Conservation (phyloP, 2,888 invertebrate species). For the Schizotus pectinicornis region DNA sequence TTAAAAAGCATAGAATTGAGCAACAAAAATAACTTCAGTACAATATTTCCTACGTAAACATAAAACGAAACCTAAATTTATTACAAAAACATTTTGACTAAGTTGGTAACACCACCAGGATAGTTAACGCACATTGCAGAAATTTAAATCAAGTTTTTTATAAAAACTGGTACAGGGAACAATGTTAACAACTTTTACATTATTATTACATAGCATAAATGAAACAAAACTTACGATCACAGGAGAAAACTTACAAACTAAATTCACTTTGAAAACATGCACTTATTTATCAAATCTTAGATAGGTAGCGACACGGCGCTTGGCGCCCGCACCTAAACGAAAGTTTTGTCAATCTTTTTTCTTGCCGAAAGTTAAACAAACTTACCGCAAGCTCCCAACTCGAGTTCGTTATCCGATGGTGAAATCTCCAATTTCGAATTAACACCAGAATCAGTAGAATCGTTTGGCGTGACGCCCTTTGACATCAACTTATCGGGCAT, state of each 20-base stretch:
- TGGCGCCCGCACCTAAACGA: constrained; percentile 14
- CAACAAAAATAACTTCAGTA: constrained; percentile 14
- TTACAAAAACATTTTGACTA: constrained; percentile 6
- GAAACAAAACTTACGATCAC: constrained; percentile 36
- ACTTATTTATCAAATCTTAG: constrained; percentile 41
- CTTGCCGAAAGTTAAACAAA: constrained; percentile 27
- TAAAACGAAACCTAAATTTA: constrained; percentile 7
- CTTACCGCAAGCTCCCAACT: constrained; percentile 35
- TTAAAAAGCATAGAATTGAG: constrained; percentile 17
- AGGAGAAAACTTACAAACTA: constrained; percentile 28
- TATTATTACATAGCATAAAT: constrained; percentile 1
- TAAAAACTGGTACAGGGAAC: constrained; percentile 21
- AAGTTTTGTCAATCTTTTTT: constrained; percentile 16
- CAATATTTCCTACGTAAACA: constrained; percentile 6
- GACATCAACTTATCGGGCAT: constrained; percentile 56
- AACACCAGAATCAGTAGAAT: constrained; percentile 55
- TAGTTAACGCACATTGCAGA: not conserved
- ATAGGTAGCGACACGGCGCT: constrained; percentile 37
- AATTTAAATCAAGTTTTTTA: not conserved
- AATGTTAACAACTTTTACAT: constrained; percentile 40
- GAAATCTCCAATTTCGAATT: constrained; percentile 43
- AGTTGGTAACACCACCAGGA: constrained; percentile 37
- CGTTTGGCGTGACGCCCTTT: constrained; percentile 49
- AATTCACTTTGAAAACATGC: constrained; percentile 19
- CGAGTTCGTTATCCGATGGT: constrained; percentile 42